Conservation (phyloP, 2,113 vertebrate genomes). For the Camelus bactrianus region DNA sequence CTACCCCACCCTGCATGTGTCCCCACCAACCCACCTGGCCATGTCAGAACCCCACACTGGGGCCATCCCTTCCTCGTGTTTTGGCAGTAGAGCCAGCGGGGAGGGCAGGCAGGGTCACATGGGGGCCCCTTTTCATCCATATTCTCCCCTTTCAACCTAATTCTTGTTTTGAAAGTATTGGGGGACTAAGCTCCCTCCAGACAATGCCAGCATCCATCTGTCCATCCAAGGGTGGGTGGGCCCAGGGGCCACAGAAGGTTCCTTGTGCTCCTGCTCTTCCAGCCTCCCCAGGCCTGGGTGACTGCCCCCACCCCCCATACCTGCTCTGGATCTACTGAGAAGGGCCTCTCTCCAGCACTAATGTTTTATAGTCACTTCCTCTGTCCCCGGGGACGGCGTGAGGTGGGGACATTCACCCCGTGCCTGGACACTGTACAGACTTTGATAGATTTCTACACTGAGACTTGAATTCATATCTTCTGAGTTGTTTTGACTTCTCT, state of each 20-base stretch:
- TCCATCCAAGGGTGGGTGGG: background rate
- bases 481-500: conserved; percentile 87
- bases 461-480: conserved; percentile 84
- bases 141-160: background rate
- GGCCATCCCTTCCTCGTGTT: conserved; percentile 37
- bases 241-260: background rate
- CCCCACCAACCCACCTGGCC: background rate
- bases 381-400: background rate
- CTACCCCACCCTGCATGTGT: background rate
- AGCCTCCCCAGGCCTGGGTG: background rate
- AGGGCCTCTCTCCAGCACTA: conserved; percentile 86
- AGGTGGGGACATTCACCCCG: conserved; percentile 65
- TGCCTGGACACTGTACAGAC: conserved; percentile 83
- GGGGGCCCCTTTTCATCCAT: conserved; percentile 42
- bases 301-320: background rate
- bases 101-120: background rate
- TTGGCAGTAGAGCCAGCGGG: background rate
- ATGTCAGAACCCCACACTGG: conserved; percentile 66
- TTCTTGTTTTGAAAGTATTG: background rate
- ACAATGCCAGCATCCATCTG: conserved; percentile 74
- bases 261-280: background rate
- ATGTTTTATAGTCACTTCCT: conserved; percentile 85
- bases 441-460: conserved; percentile 90
- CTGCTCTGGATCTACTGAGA: conserved; percentile 82
- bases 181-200: conserved; percentile 30